Evolutionary conservation across 2,797 vertebrate genomes (phyloP).

Genomic region (Falco naumanni): DNA sequence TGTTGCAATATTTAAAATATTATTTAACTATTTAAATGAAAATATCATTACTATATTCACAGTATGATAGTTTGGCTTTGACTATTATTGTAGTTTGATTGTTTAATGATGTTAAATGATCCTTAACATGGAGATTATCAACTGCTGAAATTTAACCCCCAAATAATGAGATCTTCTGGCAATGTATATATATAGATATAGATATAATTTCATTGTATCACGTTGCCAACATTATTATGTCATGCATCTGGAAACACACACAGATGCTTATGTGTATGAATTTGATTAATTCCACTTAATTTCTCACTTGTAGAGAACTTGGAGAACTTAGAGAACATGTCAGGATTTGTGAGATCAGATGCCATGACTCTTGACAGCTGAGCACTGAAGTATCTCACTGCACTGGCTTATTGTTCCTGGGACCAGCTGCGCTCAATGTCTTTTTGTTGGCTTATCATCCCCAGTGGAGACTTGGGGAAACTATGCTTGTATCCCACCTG

Average conservation of each 20-base stretch:
- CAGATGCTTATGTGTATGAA: neutral
- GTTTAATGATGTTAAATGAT: neutral
- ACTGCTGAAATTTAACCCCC: neutral
- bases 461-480: neutral
- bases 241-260: neutral
- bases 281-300: neutral
- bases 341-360: conserved; percentile 1
- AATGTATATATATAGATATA: neutral
- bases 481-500: neutral
- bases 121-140: neutral
- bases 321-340: neutral
- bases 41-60: neutral
- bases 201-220: neutral
- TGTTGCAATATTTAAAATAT: neutral
- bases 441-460: neutral
- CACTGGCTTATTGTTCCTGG: neutral
- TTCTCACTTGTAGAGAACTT: neutral
- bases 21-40: neutral
- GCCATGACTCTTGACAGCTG: neutral
- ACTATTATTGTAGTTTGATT: neutral
- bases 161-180: neutral
- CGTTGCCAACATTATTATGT: neutral
- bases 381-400: neutral
- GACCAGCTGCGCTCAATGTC: neutral
- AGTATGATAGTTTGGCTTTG: neutral